Conservation (phyloP, 2,797 vertebrate species). For the Podarcis siculus region DNA sequence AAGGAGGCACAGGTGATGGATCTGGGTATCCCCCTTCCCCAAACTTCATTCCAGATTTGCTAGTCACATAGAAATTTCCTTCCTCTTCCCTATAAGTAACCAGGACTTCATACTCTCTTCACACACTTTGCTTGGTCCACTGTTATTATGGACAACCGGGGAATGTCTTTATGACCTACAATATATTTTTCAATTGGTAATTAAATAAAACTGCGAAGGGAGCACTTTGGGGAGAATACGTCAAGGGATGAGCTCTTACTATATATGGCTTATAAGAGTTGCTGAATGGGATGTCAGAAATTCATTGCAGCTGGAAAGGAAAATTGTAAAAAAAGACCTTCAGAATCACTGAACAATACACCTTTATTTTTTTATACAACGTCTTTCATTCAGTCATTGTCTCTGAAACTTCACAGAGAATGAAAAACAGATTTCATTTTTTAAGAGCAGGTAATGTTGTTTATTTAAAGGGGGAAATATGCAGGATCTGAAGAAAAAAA, state of each 20-base stretch:
- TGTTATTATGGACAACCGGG: conserved; percentile 32
- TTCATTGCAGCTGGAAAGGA: conserved; percentile 66
- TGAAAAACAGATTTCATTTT: conserved; percentile 68
- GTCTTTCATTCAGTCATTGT: conserved; percentile 50
- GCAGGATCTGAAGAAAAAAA: conserved; percentile 12
- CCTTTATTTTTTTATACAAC: conserved; percentile 58
- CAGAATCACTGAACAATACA: conserved; percentile 40
- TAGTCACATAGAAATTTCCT: background rate
- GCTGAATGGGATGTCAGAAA: conserved; percentile 60
- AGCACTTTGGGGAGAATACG: conserved; percentile 23
- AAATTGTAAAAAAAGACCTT: conserved; percentile 53
- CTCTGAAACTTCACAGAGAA: conserved; percentile 54
- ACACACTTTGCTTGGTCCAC: background rate
- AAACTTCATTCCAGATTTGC: background rate
- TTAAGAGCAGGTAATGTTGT: conserved; percentile 68
- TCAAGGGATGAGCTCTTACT: conserved; percentile 32
- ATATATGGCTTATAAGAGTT: conserved; percentile 46
- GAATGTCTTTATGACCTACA: conserved; percentile 32
- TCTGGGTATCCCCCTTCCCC: background rate
- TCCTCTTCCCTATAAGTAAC: background rate
- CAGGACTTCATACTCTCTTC: background rate
- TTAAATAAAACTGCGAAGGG: conserved; percentile 51
- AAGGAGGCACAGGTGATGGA: background rate
- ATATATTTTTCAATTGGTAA: conserved; percentile 36
- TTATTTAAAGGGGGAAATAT: conserved; percentile 59